Evolutionary conservation across 2,888 invertebrate species (phyloP), one percentile per base, ranked within the genome.

Genomic region (Drosophila neutralis): DNA sequence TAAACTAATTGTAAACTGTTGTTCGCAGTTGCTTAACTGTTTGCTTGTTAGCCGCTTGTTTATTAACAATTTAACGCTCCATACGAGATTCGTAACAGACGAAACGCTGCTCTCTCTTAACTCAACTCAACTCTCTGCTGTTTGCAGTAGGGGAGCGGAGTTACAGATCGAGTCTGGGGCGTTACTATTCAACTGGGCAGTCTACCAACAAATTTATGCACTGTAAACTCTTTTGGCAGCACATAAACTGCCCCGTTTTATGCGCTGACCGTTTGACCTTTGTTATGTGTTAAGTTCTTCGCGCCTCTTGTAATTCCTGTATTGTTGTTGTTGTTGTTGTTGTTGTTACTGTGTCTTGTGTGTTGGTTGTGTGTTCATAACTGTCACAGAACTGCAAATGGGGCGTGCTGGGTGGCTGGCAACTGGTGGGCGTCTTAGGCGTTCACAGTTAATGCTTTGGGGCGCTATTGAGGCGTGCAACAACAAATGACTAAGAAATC

Each of bases 1-100:
- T 69, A 75, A 83, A 80, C 81, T 90, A 91, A 90, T 91, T 90
- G 87, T 81, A 86, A 90, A 90, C 80, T 90, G 89, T 86, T 90
- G 83, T 83, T 89, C 79, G 89, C 82, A 78, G 77, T 82, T 79
- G 80, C 77, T 78, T 74, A 78, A 87, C 83, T 74, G 84, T 82
- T 82, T 78, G 89, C 85, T 87, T 89, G 89, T 89, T 87, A 87
- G 78, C 67, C 77, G 85, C 86, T 83, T 84, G 89, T 89, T 91
- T 90, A 91, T 90, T 87, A 90, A 90, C 90, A 91, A 90, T 90
- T 90, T 91, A 90, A 83, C 90, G 90, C 82, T 88, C 78, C 72
- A 73, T 75, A 78, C 57, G 61, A 65, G 59, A 73, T 60, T 61
- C 64, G 66, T 58, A 66, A 40, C 63, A 66, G 53, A 70, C 57